Conservation (phyloP, 2,113 vertebrate species). For the Xyliphius kryptos region DNA sequence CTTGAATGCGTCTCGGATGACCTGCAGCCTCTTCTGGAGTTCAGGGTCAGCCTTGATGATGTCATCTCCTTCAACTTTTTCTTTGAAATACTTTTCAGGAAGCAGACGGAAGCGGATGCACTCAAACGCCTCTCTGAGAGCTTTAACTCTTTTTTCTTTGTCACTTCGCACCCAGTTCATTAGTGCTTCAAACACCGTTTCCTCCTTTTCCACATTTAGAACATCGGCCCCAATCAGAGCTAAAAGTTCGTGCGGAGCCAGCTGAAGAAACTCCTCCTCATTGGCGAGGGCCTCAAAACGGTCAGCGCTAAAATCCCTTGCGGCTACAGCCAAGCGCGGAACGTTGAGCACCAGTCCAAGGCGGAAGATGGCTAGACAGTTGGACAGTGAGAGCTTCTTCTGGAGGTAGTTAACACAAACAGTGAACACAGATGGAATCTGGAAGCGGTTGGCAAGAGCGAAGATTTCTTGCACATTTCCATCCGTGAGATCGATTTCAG, state of each 20-base stretch:
- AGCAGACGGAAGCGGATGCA: constrained; percentile 93
- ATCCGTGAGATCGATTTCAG: constrained; percentile 90
- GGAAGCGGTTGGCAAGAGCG: constrained; percentile 90
- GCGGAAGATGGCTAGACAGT: constrained; percentile 91
- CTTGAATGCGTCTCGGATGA: constrained; percentile 84
- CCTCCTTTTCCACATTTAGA: constrained; percentile 89
- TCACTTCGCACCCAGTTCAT: constrained; percentile 89
- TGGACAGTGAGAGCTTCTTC: constrained; percentile 80
- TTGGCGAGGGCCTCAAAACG: constrained; percentile 81
- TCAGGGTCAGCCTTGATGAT: constrained; percentile 85
- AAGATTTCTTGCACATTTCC: constrained; percentile 95
- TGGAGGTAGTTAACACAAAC: no score
- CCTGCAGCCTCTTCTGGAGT: constrained; percentile 84
- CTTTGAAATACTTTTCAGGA: constrained; percentile 89
- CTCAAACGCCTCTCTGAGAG: constrained; percentile 82
- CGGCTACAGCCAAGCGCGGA: constrained; percentile 83
- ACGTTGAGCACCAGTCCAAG: constrained; percentile 89
- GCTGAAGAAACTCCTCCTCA: constrained; percentile 89
- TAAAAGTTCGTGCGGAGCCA: constrained; percentile 85
- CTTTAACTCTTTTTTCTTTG: constrained; percentile 78
- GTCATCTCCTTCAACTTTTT: constrained; percentile 86
- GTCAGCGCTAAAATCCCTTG: constrained; percentile 87
- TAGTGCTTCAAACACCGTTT: constrained; percentile 88
- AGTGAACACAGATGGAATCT: constrained; percentile 97
- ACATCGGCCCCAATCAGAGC: constrained; percentile 84